Percentiles rank a stretch among this genome's conserved stretches.
Conservation (phyloP, 92 coral and sea anemone genomes). For the Ricordea florida region DNA sequence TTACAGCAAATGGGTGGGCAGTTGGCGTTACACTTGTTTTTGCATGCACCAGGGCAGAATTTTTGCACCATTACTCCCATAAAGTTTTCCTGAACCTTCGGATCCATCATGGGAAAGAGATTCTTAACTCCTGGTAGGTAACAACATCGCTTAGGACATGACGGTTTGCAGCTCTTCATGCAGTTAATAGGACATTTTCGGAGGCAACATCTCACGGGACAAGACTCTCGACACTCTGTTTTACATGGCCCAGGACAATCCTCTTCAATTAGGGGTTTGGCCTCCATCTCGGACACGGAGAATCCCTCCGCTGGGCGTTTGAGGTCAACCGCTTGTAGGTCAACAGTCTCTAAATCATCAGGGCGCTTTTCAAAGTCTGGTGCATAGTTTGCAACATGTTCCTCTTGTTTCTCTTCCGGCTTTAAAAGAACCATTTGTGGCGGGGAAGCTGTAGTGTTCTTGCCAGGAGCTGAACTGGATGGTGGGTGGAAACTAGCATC, state of each 20-base stretch:
- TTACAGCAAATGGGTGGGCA: constrained; percentile 90
- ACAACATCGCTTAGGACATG: constrained; percentile 80
- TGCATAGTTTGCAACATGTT: constrained; percentile 5
- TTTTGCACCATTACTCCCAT: constrained; percentile 59
- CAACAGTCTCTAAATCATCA: background rate
- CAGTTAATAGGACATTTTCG: constrained; percentile 22
- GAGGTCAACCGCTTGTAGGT: constrained; percentile 10
- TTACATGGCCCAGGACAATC: constrained; percentile 53
- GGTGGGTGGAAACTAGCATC: constrained; percentile 5
- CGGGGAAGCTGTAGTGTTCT: background rate
- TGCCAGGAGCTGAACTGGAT: background rate
- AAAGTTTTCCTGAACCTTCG: constrained; percentile 26
- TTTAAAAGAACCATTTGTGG: constrained; percentile 16
- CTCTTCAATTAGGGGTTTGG: background rate
- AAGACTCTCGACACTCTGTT: constrained; percentile 38
- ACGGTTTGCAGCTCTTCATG: constrained; percentile 34
- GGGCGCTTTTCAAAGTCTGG: constrained; percentile 18
- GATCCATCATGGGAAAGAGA: constrained; percentile 33
- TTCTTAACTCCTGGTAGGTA: background rate
- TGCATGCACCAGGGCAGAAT: constrained; percentile 78
- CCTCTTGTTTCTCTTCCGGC: constrained; percentile 10
- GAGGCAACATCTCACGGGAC: constrained; percentile 14
- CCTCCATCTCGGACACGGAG: constrained; percentile 13
- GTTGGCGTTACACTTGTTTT: constrained; percentile 47
- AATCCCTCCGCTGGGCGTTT: constrained; percentile 15